Evolutionary conservation across 2,888 invertebrate species (phyloP).

Genomic region (Siphonodentalium dalli): DNA sequence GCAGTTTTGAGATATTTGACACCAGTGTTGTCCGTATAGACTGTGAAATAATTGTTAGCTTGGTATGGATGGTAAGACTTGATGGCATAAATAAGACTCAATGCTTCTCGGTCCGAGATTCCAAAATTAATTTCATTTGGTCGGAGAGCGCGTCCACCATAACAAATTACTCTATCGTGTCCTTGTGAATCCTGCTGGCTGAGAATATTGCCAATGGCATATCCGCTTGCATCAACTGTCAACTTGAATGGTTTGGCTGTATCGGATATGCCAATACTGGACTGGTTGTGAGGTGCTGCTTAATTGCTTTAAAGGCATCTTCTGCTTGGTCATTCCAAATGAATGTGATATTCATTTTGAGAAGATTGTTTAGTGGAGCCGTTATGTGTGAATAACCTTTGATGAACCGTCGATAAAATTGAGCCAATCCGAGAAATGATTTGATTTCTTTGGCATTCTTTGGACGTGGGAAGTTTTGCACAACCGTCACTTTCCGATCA

Average conservation of each 20-base stretch:
- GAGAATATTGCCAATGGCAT: constrained; percentile 28
- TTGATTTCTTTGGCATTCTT: too few relatives aligned
- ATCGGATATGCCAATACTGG: constrained; percentile 34
- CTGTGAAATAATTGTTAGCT: constrained; percentile 17
- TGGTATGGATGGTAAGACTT: constrained; percentile 23
- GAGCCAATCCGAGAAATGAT: too few relatives aligned
- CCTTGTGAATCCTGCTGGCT: constrained; percentile 21
- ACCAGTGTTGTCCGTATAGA: constrained; percentile 26
- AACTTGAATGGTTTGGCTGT: constrained; percentile 28
- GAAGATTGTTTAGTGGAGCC: too few relatives aligned
- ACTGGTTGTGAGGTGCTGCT: constrained; percentile 28
- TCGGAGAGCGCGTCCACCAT: constrained; percentile 26
- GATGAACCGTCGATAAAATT: too few relatives aligned
- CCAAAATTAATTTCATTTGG: constrained; percentile 19
- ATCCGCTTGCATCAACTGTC: constrained; percentile 28
- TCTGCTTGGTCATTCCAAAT: too few relatives aligned
- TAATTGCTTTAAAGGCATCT: too few relatives aligned
- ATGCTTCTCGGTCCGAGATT: constrained; percentile 27
- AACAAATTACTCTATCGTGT: constrained; percentile 18
- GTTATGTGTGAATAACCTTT: too few relatives aligned
- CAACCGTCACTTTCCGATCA: too few relatives aligned
- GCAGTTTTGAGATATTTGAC: constrained; percentile 19
- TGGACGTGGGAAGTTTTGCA: too few relatives aligned
- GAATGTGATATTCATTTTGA: too few relatives aligned
- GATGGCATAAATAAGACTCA: constrained; percentile 29